Evolutionary conservation across 1,140 invertebrate genomes (phyloP).

Genomic region (Drosophila guanche): DNA sequence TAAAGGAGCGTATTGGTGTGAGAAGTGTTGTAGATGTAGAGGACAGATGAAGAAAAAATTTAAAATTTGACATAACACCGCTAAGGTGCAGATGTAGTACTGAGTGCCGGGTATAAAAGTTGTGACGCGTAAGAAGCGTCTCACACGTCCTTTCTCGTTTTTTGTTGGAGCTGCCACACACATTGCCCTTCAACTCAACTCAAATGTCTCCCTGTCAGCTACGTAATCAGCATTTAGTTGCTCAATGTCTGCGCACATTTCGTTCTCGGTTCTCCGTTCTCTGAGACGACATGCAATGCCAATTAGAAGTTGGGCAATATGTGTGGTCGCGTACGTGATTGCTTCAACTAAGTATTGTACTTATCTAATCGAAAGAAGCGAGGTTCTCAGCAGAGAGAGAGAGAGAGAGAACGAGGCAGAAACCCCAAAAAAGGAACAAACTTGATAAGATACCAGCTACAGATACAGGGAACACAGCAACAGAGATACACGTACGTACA

Average conservation of each 20-base stretch:
- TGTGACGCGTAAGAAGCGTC: no score
- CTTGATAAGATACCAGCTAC: conserved; percentile 27
- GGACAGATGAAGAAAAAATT: no score
- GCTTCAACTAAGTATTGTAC: conserved; percentile 13
- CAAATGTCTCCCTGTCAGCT: neutral
- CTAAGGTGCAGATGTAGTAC: no score
- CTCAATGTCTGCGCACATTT: conserved; percentile 35
- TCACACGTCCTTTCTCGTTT: no score
- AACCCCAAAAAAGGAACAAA: conserved; percentile 1
- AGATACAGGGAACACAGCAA: conserved; percentile 16
- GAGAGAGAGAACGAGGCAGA: neutral
- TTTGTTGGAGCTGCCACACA: neutral
- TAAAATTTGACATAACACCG: no score
- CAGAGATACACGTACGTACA: neutral
- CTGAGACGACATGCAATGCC: conserved; percentile 62
- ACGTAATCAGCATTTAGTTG: conserved; percentile 10
- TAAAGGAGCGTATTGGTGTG: no score
- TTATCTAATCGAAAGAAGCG: conserved; percentile 63
- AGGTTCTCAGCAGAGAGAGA: conserved; percentile 1
- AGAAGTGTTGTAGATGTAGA: no score
- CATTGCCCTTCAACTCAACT: neutral
- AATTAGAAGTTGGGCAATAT: conserved; percentile 74
- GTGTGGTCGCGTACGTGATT: conserved; percentile 27
- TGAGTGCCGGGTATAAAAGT: no score
- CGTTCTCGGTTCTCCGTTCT: conserved; percentile 18